Percentiles rank a stretch among this genome's conserved stretches.
Evolutionary conservation across 2,888 invertebrate species (phyloP).

Genomic region (Hirtodrosophila cameraria): DNA sequence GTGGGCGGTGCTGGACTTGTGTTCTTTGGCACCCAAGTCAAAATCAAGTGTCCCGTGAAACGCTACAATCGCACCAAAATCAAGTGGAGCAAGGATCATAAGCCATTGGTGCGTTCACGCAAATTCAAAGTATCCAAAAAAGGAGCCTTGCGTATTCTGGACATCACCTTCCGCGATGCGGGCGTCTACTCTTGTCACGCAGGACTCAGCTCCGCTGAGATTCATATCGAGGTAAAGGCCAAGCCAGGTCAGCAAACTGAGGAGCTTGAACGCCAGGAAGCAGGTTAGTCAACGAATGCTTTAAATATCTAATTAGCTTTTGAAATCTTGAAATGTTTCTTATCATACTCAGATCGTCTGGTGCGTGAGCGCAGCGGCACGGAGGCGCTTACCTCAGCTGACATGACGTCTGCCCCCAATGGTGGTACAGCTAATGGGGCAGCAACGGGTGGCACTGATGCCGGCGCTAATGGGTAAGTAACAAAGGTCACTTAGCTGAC

Average conservation of each 20-base stretch:
- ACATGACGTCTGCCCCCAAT: conserved; percentile 80
- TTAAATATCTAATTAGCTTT: background rate
- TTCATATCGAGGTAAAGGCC: conserved; percentile 91
- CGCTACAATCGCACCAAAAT: conserved; percentile 92
- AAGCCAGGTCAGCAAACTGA: conserved; percentile 92
- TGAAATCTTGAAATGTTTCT: background rate
- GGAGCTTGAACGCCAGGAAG: conserved; percentile 87
- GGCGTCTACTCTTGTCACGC: conserved; percentile 95
- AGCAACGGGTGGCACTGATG: conserved; percentile 54
- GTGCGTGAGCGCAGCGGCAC: conserved; percentile 83
- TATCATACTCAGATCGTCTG: conserved; percentile 75
- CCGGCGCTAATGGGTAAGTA: conserved; percentile 78
- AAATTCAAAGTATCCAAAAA: conserved; percentile 95
- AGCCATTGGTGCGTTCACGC: conserved; percentile 90
- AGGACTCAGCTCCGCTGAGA: conserved; percentile 91
- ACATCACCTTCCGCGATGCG: conserved; percentile 91
- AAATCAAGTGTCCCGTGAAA: conserved; percentile 97
- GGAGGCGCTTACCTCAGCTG: conserved; percentile 83
- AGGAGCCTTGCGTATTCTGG: conserved; percentile 94
- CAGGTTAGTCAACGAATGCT: conserved; percentile 69
- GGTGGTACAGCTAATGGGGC: conserved; percentile 54
- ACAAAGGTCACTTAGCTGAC: conserved; percentile 20
- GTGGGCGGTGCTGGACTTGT: conserved; percentile 96
- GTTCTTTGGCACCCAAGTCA: conserved; percentile 95
- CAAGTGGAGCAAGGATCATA: conserved; percentile 95